A percentile compares a stretch with the other conserved stretches of the same genome.
phyloP scores from a whole-genome alignment of 2,888 invertebrate species.

The Agrochola macilenta region DNA sequence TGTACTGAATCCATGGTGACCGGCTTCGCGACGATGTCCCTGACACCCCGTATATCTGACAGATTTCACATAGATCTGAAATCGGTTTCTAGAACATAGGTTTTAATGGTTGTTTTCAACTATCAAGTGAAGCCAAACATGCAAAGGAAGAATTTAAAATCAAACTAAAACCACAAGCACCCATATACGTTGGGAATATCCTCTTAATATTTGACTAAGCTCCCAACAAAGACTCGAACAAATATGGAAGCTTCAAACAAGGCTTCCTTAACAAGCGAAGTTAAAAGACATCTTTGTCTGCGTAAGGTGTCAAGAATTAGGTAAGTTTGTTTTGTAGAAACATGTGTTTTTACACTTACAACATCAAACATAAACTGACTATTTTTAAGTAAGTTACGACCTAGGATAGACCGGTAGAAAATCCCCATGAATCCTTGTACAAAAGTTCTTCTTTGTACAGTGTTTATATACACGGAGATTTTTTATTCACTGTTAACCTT shows the following conservation, averaged over 20 bases:
- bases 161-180: neutral
- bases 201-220: conserved; percentile 8
- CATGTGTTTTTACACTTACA: neutral
- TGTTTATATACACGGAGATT: neutral
- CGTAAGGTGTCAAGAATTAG: conserved; percentile 1
- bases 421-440: no score
- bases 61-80: neutral
- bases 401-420: neutral
- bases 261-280: conserved; percentile 10
- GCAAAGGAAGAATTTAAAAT: conserved; percentile 8
- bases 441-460: neutral
- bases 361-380: no score
- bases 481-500: no score
- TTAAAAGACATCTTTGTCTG: conserved; percentile 9
- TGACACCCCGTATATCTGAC: no score
- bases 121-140: neutral
- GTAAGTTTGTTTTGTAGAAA: neutral
- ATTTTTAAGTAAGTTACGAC: no score
- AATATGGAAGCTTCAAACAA: conserved; percentile 23
- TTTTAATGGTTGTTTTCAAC: no score
- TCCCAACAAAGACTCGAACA: conserved; percentile 8
- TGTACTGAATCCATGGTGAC: no score
- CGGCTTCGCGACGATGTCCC: no score
- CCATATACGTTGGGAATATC: conserved; percentile 7
- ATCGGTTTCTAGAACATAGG: no score